A percentile compares a stretch with the other conserved stretches of the same genome.
Conservation (phyloP, 2,113 vertebrate genomes). For the Sylvicapra grimmia region DNA sequence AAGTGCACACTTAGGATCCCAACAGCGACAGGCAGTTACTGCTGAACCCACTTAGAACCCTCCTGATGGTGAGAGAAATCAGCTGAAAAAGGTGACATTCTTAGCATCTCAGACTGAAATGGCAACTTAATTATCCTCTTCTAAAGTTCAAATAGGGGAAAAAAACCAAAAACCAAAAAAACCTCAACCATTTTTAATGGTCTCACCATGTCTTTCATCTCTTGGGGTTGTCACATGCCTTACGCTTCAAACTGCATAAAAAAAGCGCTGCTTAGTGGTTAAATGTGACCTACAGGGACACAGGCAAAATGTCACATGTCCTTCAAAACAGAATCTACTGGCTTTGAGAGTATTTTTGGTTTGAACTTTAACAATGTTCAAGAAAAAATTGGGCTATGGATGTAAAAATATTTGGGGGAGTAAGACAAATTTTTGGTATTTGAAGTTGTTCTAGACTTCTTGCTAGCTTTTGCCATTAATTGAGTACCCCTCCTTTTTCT, state of each 20-base stretch:
- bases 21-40: not conserved
- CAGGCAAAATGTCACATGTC: conserved; percentile 42
- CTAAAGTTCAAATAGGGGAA: conserved; percentile 39
- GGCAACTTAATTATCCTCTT: conserved; percentile 37
- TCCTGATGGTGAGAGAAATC: conserved; percentile 49
- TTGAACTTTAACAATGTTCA: conserved; percentile 12
- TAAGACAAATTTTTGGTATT: not conserved
- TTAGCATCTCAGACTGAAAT: conserved; percentile 31
- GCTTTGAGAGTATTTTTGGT: conserved; percentile 33
- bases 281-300: not conserved
- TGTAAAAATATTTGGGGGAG: not conserved
- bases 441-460: not conserved
- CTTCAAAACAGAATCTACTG: not conserved
- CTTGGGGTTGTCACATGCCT: not conserved
- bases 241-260: not conserved
- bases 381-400: not conserved
- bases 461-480: not conserved
- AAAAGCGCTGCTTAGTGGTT: conserved; percentile 16
- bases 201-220: not conserved
- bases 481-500: not conserved
- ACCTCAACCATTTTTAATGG: conserved; percentile 4
- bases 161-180: not conserved
- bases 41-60: conserved; percentile 16
- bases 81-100: conserved; percentile 62
- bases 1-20: conserved; percentile 28